Evolutionary conservation across 2,113 vertebrate genomes (phyloP).

Genomic region (Sceloporus tristichus): DNA sequence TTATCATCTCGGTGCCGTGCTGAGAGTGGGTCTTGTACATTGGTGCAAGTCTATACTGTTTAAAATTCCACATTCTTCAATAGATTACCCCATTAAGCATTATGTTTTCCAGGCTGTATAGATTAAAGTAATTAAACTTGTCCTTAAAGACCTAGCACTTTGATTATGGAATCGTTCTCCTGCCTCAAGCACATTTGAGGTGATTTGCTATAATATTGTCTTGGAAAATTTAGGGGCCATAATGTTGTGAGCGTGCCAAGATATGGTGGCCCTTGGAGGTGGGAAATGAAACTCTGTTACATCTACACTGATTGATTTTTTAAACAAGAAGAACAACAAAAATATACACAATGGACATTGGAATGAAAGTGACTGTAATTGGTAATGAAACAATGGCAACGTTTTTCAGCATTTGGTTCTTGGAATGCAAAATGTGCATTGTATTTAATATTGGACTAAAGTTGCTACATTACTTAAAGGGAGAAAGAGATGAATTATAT

Average conservation of each 20-base stretch:
- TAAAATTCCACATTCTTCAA: slow-evolving; percentile 74
- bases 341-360: not conserved
- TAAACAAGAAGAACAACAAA: not conserved
- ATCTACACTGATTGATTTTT: slow-evolving; percentile 17
- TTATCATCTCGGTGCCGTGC: slow-evolving; percentile 62
- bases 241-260: slow-evolving; percentile 55
- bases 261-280: slow-evolving; percentile 29
- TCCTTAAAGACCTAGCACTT: slow-evolving; percentile 71
- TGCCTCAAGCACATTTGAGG: slow-evolving; percentile 73
- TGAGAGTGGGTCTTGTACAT: slow-evolving; percentile 61
- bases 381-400: not conserved
- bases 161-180: slow-evolving; percentile 72
- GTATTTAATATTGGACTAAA: not conserved
- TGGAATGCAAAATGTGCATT: not conserved
- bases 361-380: not conserved
- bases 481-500: too few relatives aligned
- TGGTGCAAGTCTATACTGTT: slow-evolving; percentile 66
- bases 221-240: slow-evolving; percentile 73
- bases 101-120: slow-evolving; percentile 75
- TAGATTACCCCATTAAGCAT: slow-evolving; percentile 78
- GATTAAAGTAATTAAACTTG: slow-evolving; percentile 78
- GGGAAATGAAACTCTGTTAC: slow-evolving; percentile 26
- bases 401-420: not conserved
- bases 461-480: too few relatives aligned
- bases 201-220: slow-evolving; percentile 76